Evolutionary conservation across 2,888 invertebrate genomes (phyloP).

Genomic region (Megastigmus dorsalis): DNA sequence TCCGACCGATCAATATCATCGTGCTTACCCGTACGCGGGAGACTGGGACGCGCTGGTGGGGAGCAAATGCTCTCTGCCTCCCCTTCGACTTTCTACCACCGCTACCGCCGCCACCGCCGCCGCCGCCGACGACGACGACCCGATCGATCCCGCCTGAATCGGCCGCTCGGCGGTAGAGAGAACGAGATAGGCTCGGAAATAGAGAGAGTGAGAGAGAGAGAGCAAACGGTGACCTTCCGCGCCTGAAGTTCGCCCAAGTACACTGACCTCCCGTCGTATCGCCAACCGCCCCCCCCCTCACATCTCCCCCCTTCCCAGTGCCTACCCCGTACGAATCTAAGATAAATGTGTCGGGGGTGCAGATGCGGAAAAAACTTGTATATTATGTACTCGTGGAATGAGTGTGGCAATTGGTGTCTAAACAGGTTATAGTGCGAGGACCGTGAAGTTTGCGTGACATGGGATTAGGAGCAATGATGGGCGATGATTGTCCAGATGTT

Average conservation of each 20-base stretch:
- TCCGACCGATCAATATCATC: no score
- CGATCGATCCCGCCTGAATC: conserved; percentile 49
- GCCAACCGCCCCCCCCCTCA: not conserved
- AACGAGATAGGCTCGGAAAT: no score
- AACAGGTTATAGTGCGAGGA: no score
- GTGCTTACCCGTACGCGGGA: no score
- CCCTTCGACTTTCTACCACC: no score
- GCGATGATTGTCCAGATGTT: no score
- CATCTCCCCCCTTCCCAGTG: not conserved
- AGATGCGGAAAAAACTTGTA: not conserved
- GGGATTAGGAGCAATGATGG: no score
- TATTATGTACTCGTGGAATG: not conserved
- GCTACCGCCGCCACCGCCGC: conserved; percentile 20
- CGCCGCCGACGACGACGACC: conserved; percentile 33
- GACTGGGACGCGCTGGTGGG: conserved; percentile 30
- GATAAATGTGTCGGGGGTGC: not conserved
- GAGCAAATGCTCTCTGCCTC: no score
- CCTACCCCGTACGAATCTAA: no score
- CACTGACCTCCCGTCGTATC: conserved; percentile 61
- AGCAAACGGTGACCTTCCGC: conserved; percentile 53
- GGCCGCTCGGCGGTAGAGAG: conserved; percentile 10
- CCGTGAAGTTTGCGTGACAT: no score
- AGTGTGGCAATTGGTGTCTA: no score
- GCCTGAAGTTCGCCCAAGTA: conserved; percentile 58
- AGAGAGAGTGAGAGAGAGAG: no score